Evolutionary conservation across 2,797 vertebrate species (phyloP).

Genomic region (Pteropus rufus): DNA sequence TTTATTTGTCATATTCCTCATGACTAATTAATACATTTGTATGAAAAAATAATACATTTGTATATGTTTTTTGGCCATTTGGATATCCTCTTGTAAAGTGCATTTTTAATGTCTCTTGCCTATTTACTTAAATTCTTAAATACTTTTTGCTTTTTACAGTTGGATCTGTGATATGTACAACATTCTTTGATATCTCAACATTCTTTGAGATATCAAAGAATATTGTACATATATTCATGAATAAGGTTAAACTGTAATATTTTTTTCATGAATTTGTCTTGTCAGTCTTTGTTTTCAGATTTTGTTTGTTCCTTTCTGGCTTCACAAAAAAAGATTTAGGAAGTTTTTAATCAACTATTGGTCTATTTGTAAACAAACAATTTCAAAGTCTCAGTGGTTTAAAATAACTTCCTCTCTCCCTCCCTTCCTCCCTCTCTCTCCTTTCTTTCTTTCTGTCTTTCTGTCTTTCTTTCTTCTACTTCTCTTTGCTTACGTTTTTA

Average conservation of each 20-base stretch:
- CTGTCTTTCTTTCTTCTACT: neutral
- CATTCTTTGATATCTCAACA: too few species aligned
- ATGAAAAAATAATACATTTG: neutral
- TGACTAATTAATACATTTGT: neutral
- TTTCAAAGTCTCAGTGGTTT: neutral
- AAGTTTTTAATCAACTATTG: neutral
- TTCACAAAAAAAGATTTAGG: neutral
- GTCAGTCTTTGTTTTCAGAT: neutral
- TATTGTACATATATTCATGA: neutral
- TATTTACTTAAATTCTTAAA: neutral
- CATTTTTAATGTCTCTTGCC: neutral
- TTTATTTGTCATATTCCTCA: constrained; percentile 19
- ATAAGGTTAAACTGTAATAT: neutral
- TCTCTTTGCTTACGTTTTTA: neutral
- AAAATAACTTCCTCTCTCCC: neutral
- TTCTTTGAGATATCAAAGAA: neutral
- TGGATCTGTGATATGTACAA: neutral
- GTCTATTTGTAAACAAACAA: neutral
- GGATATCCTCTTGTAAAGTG: neutral
- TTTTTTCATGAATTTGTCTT: neutral
- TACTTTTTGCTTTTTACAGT: neutral
- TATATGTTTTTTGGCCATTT: neutral
- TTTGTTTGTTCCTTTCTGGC: neutral
- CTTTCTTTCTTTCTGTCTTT: too few species aligned
- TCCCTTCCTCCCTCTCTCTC: too few species aligned